Conservation (phyloP, 2,797 vertebrate species). For the Allobates femoralis region DNA sequence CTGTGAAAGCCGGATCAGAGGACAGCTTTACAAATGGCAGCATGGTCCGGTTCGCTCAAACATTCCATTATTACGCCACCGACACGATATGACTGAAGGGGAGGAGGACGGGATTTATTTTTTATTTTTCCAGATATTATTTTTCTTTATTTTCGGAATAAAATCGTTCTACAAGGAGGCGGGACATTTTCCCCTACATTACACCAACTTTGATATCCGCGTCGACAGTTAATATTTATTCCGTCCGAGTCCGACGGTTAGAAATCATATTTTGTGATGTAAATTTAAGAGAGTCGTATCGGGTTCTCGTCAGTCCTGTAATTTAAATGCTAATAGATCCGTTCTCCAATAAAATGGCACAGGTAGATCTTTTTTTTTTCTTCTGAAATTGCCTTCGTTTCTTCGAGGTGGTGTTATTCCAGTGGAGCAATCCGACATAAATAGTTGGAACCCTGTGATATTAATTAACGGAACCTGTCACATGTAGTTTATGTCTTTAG, state of each 20-base stretch:
- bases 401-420: constrained; percentile 42
- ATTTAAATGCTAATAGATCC: constrained; percentile 61
- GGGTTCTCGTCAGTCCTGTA: constrained; percentile 30
- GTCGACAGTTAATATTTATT: constrained; percentile 39
- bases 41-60: constrained; percentile 32
- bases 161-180: background rate
- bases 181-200: background rate
- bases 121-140: background rate
- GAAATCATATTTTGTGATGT: constrained; percentile 49
- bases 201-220: constrained; percentile 24
- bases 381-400: constrained; percentile 45
- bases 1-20: constrained; percentile 32
- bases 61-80: constrained; percentile 32
- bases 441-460: background rate
- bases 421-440: constrained; percentile 16
- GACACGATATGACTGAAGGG: constrained; percentile 13
- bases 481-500: constrained; percentile 22
- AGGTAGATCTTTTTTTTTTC: constrained; percentile 37
- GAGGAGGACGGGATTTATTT: background rate
- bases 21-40: constrained; percentile 45
- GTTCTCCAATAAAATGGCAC: constrained; percentile 28
- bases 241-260: constrained; percentile 30
- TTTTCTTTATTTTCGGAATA: constrained; percentile 22
- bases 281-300: constrained; percentile 17
- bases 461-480: constrained; percentile 33